phyloP scores from a whole-genome alignment of 1,140 invertebrate genomes.

The Papilio helenus region DNA sequence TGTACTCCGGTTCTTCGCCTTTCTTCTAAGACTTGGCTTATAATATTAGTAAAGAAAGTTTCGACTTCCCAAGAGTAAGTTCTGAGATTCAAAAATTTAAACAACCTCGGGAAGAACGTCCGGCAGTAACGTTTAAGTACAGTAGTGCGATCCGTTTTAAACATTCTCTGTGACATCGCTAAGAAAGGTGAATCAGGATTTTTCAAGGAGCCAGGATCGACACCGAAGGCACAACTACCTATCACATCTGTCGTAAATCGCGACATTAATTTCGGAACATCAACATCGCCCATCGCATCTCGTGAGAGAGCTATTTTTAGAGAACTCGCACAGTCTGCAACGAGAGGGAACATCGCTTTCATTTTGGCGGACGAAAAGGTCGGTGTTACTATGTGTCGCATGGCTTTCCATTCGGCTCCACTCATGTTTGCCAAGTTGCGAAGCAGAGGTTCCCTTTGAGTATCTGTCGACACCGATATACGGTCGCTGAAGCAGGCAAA shows the following conservation, averaged over 20 bases:
- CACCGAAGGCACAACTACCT: conserved; percentile 77
- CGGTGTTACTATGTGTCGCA: conserved; percentile 74
- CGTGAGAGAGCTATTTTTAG: conserved; percentile 58
- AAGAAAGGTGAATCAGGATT: conserved; percentile 72
- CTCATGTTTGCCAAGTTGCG: conserved; percentile 78
- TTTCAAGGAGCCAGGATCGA: conserved; percentile 71
- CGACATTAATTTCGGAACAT: conserved; percentile 68
- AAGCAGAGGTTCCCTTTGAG: conserved; percentile 72
- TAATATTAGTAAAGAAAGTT: conserved; percentile 70
- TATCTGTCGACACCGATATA: conserved; percentile 72
- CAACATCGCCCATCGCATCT: conserved; percentile 57
- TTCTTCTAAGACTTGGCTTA: conserved; percentile 70
- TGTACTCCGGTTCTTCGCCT: conserved; percentile 60
- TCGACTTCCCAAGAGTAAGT: conserved; percentile 70
- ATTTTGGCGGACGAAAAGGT: conserved; percentile 82
- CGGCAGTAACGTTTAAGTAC: conserved; percentile 75
- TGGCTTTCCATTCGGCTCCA: conserved; percentile 78
- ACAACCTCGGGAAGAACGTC: conserved; percentile 70
- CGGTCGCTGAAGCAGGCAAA: conserved; percentile 78
- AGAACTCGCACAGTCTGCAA: conserved; percentile 69
- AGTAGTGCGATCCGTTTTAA: conserved; percentile 63
- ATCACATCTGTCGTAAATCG: conserved; percentile 77
- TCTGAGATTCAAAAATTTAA: conserved; percentile 73
- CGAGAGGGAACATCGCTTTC: conserved; percentile 80
- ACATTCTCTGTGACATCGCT: conserved; percentile 76